A percentile compares a stretch with the other conserved stretches of the same genome.
phyloP scores from a whole-genome alignment of 2,113 vertebrate species.

The Pollimyrus isidori region DNA sequence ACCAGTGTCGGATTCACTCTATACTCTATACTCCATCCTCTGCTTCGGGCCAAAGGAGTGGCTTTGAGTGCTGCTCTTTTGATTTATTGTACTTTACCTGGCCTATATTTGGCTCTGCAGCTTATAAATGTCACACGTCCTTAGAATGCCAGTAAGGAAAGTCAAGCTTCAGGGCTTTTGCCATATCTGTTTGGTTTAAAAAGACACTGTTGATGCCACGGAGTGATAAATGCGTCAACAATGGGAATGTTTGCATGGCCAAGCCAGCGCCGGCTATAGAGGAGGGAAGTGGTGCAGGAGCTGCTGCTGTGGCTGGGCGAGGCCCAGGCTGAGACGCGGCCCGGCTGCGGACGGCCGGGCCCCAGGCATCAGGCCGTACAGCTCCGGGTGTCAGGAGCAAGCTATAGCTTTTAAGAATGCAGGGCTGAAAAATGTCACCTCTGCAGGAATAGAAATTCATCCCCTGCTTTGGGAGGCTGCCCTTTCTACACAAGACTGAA shows the following conservation, averaged over 20 bases:
- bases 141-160: neutral
- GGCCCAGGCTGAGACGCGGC: neutral
- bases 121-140: neutral
- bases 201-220: slow-evolving; percentile 6
- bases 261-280: neutral
- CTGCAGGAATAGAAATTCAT: neutral
- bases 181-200: slow-evolving; percentile 14
- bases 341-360: neutral
- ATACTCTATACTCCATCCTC: neutral
- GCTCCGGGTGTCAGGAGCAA: neutral
- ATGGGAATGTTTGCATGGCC: neutral
- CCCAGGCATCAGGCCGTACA: neutral
- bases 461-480: neutral
- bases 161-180: neutral
- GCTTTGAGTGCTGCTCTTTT: neutral
- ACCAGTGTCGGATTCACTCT: neutral
- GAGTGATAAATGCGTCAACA: slow-evolving; percentile 19
- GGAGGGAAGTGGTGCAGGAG: neutral
- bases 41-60: neutral
- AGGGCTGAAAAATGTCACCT: neutral
- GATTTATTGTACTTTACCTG: neutral
- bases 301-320: neutral
- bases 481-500: neutral
- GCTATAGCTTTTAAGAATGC: neutral
- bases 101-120: neutral